Evolutionary conservation across 23 tunicate genomes (phyloP), one percentile per base, ranked within the genome.

Genomic region (Phallusia fumigata): DNA sequence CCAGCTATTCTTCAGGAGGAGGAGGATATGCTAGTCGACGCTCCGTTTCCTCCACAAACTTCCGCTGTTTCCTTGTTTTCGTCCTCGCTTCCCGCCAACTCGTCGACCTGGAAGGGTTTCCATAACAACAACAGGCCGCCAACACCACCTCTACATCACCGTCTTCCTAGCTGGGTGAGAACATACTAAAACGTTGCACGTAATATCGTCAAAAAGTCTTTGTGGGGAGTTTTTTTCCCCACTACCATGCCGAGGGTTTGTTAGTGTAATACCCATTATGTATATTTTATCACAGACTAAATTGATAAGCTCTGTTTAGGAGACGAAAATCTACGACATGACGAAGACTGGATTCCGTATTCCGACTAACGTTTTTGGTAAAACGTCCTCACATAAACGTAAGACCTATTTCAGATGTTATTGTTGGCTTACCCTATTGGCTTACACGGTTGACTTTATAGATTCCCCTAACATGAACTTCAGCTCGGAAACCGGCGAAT

Each of bases 121-220:
- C 69, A 58, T 58, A 58, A 24, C 69, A 65, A 65, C 33, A 47
- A 49, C 19, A 30, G 50, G 0, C 32, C 58, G 32, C 95, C 89
- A 26, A 89, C 95, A 0, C 65, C 89, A 28, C 89, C 89, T 19
- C 95, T 89, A 40, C 80, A 80, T 19, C 95, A 90, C 77, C 95
- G 89, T 21, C 58, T 83, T 30, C 86, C 91, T n/a, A 30, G 74
- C 21, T 88, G 86, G 91, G 91, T 88, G 64, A 30, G 80, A 21
- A 58, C 28, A 3, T 58, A 6, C 16, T 24, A 58, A 11, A 40
- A 40, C 47, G 10, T 10, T 10, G 47, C n/a, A n/a, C n/a, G n/a
- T n/a, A n/a, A n/a, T n/a, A n/a, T n/a, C n/a, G 47, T 40, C 47
- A 40, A 40, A 40, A 40, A 40, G 5, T 40, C 47, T 40, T 40